phyloP scores from a whole-genome alignment of 2,888 invertebrate species.

The Eremobia ochroleuca region DNA sequence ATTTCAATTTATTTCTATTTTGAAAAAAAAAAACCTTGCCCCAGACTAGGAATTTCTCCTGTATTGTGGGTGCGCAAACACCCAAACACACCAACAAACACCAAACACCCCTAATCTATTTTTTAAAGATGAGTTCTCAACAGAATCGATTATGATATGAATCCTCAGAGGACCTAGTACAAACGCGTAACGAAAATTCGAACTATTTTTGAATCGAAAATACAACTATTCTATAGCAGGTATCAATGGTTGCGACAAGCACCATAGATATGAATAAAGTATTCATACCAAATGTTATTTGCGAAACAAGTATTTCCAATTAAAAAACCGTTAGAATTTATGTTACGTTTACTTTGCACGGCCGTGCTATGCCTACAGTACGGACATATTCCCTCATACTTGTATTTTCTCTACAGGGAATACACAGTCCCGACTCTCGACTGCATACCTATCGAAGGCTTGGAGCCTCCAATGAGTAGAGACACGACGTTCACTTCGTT shows the following conservation, averaged over 20 bases:
- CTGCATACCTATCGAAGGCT: slow-evolving; percentile 88
- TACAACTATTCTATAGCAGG: not conserved
- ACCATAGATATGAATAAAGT: not conserved
- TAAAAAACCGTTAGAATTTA: not conserved
- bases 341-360: not conserved
- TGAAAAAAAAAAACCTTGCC: too few species aligned
- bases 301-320: not conserved
- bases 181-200: not conserved
- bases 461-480: slow-evolving; percentile 89
- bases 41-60: too few species aligned
- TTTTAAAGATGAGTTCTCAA: not conserved
- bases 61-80: too few species aligned
- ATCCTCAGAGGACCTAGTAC: not conserved
- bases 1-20: too few species aligned
- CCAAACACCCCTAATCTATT: not conserved
- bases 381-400: not conserved
- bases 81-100: too few species aligned
- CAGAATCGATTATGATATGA: not conserved
- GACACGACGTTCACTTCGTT: slow-evolving; percentile 90
- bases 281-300: not conserved
- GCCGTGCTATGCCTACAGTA: not conserved
- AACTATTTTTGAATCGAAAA: not conserved
- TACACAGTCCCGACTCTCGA: slow-evolving; percentile 89
- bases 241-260: not conserved
- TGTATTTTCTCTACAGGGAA: slow-evolving; percentile 78